Evolutionary conservation across 2,113 vertebrate genomes (phyloP).

Genomic region (Stercorarius parasiticus): DNA sequence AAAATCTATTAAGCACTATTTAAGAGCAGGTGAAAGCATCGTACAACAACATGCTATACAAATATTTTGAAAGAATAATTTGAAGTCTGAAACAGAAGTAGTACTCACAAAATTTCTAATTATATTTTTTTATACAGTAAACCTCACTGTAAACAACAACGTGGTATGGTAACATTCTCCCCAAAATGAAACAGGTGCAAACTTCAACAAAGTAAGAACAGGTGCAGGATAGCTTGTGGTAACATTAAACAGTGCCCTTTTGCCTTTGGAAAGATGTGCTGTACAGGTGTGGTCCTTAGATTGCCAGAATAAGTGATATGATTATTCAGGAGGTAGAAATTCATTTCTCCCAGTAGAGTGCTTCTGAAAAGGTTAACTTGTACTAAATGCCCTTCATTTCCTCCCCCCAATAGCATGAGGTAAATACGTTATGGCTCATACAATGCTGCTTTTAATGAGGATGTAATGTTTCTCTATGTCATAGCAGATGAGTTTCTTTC

Average conservation of each 20-base stretch:
- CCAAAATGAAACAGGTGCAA: not conserved
- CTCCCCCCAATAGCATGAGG: not conserved
- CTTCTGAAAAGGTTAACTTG: not conserved
- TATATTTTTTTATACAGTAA: not conserved
- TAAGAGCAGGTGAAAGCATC: not conserved
- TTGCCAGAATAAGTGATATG: not conserved
- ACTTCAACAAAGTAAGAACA: not conserved
- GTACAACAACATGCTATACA: not conserved
- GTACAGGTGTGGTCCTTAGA: not conserved
- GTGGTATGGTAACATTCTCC: not conserved
- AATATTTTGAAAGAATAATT: not conserved
- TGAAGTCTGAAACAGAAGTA: not conserved
- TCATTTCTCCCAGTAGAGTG: not conserved
- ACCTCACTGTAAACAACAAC: not conserved
- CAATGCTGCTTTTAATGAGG: not conserved
- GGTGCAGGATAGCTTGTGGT: not conserved
- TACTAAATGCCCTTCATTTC: not conserved
- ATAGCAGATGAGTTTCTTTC: not conserved
- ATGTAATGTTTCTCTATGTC: not conserved
- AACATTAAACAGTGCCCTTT: not conserved
- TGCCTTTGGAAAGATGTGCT: not conserved
- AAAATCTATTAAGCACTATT: not conserved
- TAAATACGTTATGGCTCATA: not conserved
- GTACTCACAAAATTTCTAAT: not conserved
- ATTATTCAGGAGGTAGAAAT: not conserved